Base-by-base conservation (phyloP, 2,888 invertebrate genomes). In the Drosophila mulleri region DNA sequence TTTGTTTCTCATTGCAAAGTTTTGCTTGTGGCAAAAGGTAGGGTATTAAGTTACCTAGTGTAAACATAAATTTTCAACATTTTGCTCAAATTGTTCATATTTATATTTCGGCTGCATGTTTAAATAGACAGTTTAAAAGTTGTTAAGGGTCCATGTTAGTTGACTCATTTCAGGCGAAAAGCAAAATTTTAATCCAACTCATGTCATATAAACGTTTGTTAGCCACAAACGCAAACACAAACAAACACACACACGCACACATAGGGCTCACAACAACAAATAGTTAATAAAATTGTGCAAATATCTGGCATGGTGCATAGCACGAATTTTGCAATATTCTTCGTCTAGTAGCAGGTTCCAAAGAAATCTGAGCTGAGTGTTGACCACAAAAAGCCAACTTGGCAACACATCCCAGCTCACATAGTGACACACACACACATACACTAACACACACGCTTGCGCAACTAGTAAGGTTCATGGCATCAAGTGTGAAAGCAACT, bases 211-310 rank as follows among this genome's bases (percentile, higher is more conserved):
- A 82, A 74, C 64, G 66, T 77, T 74, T 80, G 68, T 82, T 70
- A 58, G 53, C 35, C 32, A 62, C 35, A 53, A 64, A 70, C 48
- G 58, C 60, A 52, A 48, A 39, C 37, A 48, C 53, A n/a, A n/a
- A 42, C 37, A 71, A 53, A 16, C 35, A 35, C 9, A 18, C 50
- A 29, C 32, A 50, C 32, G 12, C 32, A 4, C 37, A 67, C 20
- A 47, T 14, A 9, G 14, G 16, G 11, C n/a, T 5, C 20, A 45
- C 57, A 63, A 52, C 64, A 73, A 72, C 80, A 82, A 80, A 84
- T 68, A 85, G 72, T 78, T 84, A 80, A 84, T 84, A 78, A 82
- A 88, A 87, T 81, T 71, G 60, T 70, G 60, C 72, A 84, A 82
- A 84, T 85, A 84, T 76, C 72, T 72, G 57, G 53, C 67, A 85